Evolutionary conservation across 2,888 invertebrate genomes (phyloP).

Genomic region (Macrophya annulata): DNA sequence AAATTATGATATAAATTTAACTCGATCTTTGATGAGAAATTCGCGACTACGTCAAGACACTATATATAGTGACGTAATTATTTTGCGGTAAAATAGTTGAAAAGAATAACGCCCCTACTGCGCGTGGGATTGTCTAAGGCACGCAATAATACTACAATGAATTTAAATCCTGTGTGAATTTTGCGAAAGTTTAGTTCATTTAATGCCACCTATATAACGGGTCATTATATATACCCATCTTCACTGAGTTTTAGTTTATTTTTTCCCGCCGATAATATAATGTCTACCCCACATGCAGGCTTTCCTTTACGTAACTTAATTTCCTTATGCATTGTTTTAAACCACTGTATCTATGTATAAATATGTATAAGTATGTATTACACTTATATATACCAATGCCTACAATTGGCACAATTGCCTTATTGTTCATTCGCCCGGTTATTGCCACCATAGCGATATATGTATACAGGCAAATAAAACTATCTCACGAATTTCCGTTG

Average conservation of each 20-base stretch:
- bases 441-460: background rate
- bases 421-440: conserved; percentile 28
- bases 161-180: background rate
- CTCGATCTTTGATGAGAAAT: too few relatives aligned
- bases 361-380: background rate
- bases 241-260: background rate
- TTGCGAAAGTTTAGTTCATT: conserved; percentile 24
- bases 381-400: background rate
- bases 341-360: background rate
- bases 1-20: too few relatives aligned
- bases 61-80: background rate
- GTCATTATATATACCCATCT: background rate
- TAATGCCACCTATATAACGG: too few relatives aligned
- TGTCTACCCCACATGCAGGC: background rate
- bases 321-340: background rate
- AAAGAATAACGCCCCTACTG: background rate
- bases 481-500: conserved; percentile 18
- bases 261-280: background rate
- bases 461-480: background rate
- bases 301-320: conserved; percentile 34
- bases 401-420: conserved; percentile 25
- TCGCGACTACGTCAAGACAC: too few relatives aligned
- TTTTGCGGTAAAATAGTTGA: background rate
- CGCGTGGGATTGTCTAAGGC: background rate
- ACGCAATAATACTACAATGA: background rate